Base-by-base conservation (phyloP, 2,797 vertebrate species). In the Tragelaphus eurycerus region DNA sequence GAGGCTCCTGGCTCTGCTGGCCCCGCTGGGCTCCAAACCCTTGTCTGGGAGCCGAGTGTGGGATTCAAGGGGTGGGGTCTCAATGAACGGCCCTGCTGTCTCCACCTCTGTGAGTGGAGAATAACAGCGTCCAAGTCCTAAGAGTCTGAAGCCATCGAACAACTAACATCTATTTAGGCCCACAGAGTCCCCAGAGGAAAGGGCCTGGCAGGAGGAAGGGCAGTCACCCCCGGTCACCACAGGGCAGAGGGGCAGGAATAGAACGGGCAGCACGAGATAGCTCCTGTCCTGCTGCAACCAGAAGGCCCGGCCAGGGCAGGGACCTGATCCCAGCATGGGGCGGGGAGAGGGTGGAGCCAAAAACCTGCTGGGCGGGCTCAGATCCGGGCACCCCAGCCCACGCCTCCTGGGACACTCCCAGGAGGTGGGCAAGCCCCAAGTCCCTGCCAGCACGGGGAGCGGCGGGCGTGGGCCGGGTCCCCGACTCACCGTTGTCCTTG, bases 401-500 rank as follows among this genome's bases (percentile, higher is more conserved):
- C 0, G 1, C 29, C 29, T 9, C 59, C 78, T 4, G 14, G 59
- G 52, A 9, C 67, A 2, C 43, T n/a, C 54, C 31, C 0, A 0
- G 0, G 3, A 52, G 7, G n/a, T 3, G 3, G 7, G 3, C 6
- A 21, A 19, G 43, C 59, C 43, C 48, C 5, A 1, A 15, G 84
- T 6, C 52, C 27, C 76, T 15, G 48, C 59, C 0, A 59, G 57
- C 1, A 1, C 0, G 21, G 31, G 15, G 7, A 0, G 21, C 1
- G 15, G 23, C 4, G 0, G 16, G 78, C 16, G 7, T 0, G 27
- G 4, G 84, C 19, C 31, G 0, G 54, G 17, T 6, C 64, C 2
- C 9, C 34, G 23, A 88, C 98, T 98, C 99, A 99, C 99, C 99
- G 0, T 99, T 99, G 97, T 99, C 99, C 98, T 99, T 99, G 92